A percentile compares a stretch with the other conserved stretches of the same genome.
Evolutionary conservation across 2,797 vertebrate species (phyloP).

Genomic region (Borostomias antarcticus): DNA sequence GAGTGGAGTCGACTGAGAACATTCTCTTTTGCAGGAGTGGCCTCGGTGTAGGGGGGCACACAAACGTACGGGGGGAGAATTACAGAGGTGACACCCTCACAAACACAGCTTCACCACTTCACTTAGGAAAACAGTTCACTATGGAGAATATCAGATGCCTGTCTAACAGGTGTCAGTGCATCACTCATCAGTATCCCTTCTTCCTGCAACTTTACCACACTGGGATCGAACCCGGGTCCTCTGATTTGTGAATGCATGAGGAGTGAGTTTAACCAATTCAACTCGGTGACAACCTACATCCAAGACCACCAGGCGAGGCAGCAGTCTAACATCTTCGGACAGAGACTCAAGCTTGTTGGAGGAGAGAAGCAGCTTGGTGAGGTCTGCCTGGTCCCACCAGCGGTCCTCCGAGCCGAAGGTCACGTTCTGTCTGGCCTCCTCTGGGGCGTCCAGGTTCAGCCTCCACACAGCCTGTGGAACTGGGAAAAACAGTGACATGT

Average conservation of each 20-base stretch:
- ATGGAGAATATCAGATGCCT: too few species aligned
- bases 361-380: conserved; percentile 90
- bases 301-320: conserved; percentile 84
- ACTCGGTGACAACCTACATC: conserved; percentile 80
- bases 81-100: too few species aligned
- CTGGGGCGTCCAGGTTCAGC: conserved; percentile 87
- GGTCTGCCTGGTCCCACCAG: conserved; percentile 97
- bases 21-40: too few species aligned
- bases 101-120: too few species aligned
- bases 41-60: too few species aligned
- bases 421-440: conserved; percentile 82
- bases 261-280: neutral
- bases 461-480: conserved; percentile 91
- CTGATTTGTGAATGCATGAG: neutral
- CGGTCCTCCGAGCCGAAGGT: conserved; percentile 83
- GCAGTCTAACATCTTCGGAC: conserved; percentile 85
- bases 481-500: conserved; percentile 55
- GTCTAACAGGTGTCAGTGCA: too few species aligned
- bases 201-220: too few species aligned
- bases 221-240: too few species aligned
- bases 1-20: too few species aligned
- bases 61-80: too few species aligned
- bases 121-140: too few species aligned
- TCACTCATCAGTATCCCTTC: too few species aligned
- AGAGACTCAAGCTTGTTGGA: conserved; percentile 88